A percentile compares a stretch with the other conserved stretches of the same genome.
These are phyloP conservation scores for Hoplostethus mediterraneus DNA, from an alignment of 2,797 vertebrate genomes.

Conservation along the genomic window DNA sequence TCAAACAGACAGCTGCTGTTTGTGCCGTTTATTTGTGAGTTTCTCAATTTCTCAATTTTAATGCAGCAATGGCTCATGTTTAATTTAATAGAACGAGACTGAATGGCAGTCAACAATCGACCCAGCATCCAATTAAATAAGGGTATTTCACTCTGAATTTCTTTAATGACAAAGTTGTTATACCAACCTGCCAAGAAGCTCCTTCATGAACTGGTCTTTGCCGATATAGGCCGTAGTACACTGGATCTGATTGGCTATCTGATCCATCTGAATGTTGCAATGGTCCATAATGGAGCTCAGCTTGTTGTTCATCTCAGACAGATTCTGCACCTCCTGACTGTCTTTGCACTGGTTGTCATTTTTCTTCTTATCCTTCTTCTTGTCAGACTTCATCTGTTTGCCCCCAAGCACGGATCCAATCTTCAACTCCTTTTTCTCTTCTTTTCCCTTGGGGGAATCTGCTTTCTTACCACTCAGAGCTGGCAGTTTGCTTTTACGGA, in stretches of 20 bases:
- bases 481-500: conserved; percentile 91
- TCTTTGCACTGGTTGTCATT: conserved; percentile 79
- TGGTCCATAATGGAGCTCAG: conserved; percentile 84
- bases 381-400: conserved; percentile 88
- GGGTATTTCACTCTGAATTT: conserved; percentile 22
- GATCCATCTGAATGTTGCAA: conserved; percentile 83
- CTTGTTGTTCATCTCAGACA: conserved; percentile 74
- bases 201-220: conserved; percentile 90
- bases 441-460: conserved; percentile 87
- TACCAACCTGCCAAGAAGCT: conserved; percentile 91
- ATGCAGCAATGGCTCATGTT: conserved; percentile 50
- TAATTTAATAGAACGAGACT: conserved; percentile 42
- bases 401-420: conserved; percentile 86
- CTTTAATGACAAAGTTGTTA: conserved; percentile 17
- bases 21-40: conserved; percentile 36
- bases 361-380: conserved; percentile 91
- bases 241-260: conserved; percentile 81
- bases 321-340: conserved; percentile 81
- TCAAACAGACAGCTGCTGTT: conserved; percentile 64
- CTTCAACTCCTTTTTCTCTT: conserved; percentile 91
- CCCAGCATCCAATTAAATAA: conserved; percentile 36
- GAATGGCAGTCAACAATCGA: conserved; percentile 51
- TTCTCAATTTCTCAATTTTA: conserved; percentile 25
- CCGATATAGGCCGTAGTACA: conserved; percentile 76
- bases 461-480: conserved; percentile 88